Evolutionary conservation across 2,888 invertebrate species (phyloP).

Genomic region (Peribatodes rhomboidaria): DNA sequence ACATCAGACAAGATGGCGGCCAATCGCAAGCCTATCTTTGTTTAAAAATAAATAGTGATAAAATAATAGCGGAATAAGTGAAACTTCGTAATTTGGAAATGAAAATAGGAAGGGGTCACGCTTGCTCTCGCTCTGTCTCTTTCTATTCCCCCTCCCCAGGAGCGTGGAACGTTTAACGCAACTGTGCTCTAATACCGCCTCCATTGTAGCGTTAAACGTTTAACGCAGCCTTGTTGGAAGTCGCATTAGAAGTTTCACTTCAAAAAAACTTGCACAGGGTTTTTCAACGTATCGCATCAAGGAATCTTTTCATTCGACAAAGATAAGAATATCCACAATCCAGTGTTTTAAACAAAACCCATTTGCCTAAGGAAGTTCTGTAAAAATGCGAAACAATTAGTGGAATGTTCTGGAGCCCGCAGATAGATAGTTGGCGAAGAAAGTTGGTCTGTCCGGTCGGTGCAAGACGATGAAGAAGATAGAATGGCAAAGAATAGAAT

Average conservation of each 20-base stretch:
- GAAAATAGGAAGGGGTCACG: too few relatives aligned
- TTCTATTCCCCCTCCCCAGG: too few relatives aligned
- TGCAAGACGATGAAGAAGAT: background rate
- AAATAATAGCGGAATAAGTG: too few relatives aligned
- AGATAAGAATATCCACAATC: slow-evolving; percentile 1
- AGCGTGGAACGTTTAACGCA: too few relatives aligned
- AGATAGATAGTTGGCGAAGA: slow-evolving; percentile 31
- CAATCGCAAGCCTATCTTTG: too few relatives aligned
- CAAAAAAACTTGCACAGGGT: background rate
- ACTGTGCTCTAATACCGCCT: too few relatives aligned
- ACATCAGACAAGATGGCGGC: too few relatives aligned
- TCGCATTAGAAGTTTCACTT: background rate
- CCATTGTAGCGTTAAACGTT: too few relatives aligned
- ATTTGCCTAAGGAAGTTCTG: slow-evolving; percentile 35
- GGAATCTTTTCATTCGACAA: background rate
- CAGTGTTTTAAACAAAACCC: slow-evolving; percentile 34
- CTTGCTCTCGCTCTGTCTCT: too few relatives aligned
- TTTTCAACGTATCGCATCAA: background rate
- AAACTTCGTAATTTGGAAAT: too few relatives aligned
- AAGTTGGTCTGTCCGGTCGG: slow-evolving; percentile 20
- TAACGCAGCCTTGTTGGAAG: too few relatives aligned
- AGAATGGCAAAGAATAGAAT: slow-evolving; percentile 8
- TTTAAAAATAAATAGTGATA: too few relatives aligned
- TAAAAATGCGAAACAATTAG: slow-evolving; percentile 42
- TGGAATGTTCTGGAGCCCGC: slow-evolving; percentile 31